Percentiles rank a stretch among this genome's conserved stretches.
Conservation (phyloP, 2,888 invertebrate genomes). For the Acleris sparsana region DNA sequence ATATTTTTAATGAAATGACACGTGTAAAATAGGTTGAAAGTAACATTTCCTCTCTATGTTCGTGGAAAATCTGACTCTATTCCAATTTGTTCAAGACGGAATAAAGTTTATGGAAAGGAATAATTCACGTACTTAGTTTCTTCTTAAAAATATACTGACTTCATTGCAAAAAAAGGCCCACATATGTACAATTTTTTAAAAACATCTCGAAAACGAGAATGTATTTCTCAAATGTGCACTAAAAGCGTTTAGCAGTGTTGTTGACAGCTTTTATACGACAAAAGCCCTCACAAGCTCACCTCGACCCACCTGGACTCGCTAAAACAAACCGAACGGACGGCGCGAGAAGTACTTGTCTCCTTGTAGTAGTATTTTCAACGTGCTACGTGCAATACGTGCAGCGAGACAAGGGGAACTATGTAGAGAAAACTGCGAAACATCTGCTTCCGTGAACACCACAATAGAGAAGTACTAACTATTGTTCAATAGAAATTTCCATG, state of each 20-base stretch:
- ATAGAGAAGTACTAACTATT: background rate
- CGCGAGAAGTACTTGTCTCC: background rate
- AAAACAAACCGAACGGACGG: conserved; percentile 1
- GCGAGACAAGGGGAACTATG: conserved; percentile 4
- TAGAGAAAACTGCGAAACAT: background rate
- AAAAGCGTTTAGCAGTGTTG: conserved; percentile 5
- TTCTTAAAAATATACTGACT: no score
- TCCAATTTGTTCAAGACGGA: no score
- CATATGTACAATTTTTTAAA: no score
- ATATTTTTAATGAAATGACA: no score
- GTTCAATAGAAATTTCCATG: background rate
- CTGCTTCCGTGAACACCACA: background rate
- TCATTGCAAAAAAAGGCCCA: no score
- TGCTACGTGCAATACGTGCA: background rate
- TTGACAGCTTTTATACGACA: background rate
- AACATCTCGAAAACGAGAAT: background rate
- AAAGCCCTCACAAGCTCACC: background rate
- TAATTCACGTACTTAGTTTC: no score
- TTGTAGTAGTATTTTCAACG: background rate
- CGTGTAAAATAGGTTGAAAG: no score
- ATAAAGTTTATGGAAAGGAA: no score
- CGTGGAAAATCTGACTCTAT: no score
- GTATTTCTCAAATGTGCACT: background rate
- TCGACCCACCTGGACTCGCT: background rate
- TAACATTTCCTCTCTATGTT: no score